Conservation (phyloP, 2,113 vertebrate genomes). For the Actinemys pallida region DNA sequence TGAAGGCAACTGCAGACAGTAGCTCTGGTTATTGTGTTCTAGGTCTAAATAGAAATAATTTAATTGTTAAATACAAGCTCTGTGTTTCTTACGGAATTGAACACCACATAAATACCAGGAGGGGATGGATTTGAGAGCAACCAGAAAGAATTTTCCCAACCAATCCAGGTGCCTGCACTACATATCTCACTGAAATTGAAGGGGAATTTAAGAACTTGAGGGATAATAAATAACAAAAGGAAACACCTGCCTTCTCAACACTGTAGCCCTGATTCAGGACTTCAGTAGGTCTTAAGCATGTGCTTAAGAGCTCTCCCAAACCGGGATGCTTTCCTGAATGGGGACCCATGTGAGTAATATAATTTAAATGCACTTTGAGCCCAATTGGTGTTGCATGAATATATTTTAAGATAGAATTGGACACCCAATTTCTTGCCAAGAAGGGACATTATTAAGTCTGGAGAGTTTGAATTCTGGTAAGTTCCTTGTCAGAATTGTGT, state of each 20-base stretch:
- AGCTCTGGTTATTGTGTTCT: no score
- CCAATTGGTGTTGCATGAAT: neutral
- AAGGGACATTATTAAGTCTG: neutral
- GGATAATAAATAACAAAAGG: no score
- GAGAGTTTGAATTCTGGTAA: neutral
- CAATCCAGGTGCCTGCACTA: neutral
- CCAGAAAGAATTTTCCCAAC: neutral
- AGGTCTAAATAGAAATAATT: no score
- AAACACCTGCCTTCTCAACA: no score
- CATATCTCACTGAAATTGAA: no score
- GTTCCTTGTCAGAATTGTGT: neutral
- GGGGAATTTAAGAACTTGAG: neutral
- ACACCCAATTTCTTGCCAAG: neutral
- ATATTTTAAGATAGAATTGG: neutral
- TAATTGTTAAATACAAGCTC: no score
- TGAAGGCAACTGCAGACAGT: no score
- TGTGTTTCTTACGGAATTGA: no score
- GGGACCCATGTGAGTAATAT: neutral
- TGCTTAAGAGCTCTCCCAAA: neutral
- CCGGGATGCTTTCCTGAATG: neutral
- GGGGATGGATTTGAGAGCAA: neutral
- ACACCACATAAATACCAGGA: neutral
- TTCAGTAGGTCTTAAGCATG: neutral
- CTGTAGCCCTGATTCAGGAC: neutral
- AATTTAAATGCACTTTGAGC: constrained; percentile 5